Evolutionary conservation across 92 coral and sea anemone genomes (phyloP).

Genomic region (Phenganax stokvisi): DNA sequence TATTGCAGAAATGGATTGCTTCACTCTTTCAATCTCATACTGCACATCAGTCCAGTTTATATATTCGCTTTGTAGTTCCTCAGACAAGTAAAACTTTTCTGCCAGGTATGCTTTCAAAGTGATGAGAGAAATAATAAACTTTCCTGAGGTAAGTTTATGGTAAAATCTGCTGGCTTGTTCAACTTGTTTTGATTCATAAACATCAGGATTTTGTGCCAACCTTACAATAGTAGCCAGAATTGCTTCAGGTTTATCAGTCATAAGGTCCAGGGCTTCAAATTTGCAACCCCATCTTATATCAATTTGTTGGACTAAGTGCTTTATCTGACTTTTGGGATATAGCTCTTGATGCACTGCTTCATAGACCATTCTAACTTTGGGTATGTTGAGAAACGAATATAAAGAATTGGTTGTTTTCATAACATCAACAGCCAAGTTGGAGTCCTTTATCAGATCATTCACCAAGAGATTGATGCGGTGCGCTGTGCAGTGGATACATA

Average conservation of each 20-base stretch:
- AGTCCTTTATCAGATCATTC: constrained; percentile 10
- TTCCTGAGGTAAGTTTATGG: constrained; percentile 28
- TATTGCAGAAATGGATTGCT: constrained; percentile 19
- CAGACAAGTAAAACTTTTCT: constrained; percentile 32
- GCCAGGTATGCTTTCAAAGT: constrained; percentile 28
- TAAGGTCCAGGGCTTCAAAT: constrained; percentile 7
- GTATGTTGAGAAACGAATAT: constrained; percentile 18
- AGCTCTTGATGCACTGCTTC: constrained; percentile 25
- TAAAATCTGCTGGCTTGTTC: constrained; percentile 35
- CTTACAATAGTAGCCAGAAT: constrained; percentile 9
- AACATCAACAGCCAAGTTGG: constrained; percentile 3
- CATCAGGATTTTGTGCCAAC: not conserved
- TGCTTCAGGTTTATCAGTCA: constrained; percentile 12
- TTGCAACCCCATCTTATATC: not conserved
- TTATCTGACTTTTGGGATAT: constrained; percentile 9
- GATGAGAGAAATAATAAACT: constrained; percentile 20
- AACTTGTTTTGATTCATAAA: constrained; percentile 12
- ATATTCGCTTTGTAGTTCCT: constrained; percentile 25
- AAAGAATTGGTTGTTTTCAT: constrained; percentile 4
- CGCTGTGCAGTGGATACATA: constrained; percentile 31
- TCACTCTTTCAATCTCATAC: constrained; percentile 4
- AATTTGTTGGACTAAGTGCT: constrained; percentile 3
- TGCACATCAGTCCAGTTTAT: constrained; percentile 21
- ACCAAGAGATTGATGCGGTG: constrained; percentile 17
- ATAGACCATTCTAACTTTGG: constrained; percentile 7